Conservation (phyloP, 2,113 vertebrate species). For the Myiozetetes cayanensis region DNA sequence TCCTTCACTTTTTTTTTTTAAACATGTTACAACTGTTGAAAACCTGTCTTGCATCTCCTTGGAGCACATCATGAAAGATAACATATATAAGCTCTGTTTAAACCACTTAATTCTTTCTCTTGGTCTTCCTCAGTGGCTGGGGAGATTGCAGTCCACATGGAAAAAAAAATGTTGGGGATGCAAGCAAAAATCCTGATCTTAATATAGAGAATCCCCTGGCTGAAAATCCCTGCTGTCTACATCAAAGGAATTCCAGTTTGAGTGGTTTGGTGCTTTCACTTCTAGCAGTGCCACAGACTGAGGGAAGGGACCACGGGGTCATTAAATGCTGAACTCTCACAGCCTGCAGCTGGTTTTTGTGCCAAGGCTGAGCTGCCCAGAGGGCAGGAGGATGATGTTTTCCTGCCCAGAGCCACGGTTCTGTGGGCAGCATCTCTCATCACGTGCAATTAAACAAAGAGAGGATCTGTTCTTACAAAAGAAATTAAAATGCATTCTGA, state of each 20-base stretch:
- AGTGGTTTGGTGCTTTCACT: not conserved
- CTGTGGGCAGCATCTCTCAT: not conserved
- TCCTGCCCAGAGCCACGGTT: rapidly evolving
- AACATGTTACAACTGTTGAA: not conserved
- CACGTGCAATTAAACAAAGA: not conserved
- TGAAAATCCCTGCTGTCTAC: not conserved
- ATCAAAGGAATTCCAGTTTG: not conserved
- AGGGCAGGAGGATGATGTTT: rapidly evolving
- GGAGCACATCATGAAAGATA: not conserved
- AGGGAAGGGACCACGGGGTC: not conserved
- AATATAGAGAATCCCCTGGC: not conserved
- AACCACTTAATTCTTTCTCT: not conserved
- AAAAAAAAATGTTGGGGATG: not conserved
- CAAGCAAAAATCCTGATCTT: not conserved
- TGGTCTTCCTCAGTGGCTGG: not conserved
- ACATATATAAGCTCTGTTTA: not conserved
- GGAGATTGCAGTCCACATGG: not conserved
- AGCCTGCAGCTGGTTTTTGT: not conserved
- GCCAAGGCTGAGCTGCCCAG: not conserved
- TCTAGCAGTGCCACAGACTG: not conserved
- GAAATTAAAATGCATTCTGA: not conserved
- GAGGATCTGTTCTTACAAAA: not conserved
- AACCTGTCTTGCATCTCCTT: not conserved
- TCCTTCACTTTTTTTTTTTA: not conserved
- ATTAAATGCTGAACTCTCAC: not conserved